Percentiles rank a stretch among this genome's conserved stretches.
phyloP scores from a whole-genome alignment of 2,113 vertebrate species.

The sheep (Ovis aries) region DNA sequence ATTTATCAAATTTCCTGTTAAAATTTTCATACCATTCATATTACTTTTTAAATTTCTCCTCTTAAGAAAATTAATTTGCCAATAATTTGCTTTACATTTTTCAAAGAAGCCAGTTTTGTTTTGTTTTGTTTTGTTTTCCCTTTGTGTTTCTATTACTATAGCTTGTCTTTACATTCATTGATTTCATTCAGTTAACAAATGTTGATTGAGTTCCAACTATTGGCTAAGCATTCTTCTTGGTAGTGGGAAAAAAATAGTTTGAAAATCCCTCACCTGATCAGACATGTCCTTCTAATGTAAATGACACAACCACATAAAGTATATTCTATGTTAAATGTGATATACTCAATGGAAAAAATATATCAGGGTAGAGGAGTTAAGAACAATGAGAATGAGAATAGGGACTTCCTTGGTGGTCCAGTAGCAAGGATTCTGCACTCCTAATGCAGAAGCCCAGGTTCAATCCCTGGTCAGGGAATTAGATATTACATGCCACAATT shows the following conservation, averaged over 20 bases:
- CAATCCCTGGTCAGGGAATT: background rate
- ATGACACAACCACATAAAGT: background rate
- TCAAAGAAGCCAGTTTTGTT: background rate
- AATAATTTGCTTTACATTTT: background rate
- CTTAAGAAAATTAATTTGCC: background rate
- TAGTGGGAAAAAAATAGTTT: background rate
- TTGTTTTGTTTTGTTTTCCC: background rate
- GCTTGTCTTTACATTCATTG: background rate
- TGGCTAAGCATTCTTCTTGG: background rate
- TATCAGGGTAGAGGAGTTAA: background rate
- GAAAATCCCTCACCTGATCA: background rate
- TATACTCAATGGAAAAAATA: background rate
- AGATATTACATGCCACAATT: background rate
- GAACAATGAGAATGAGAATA: background rate
- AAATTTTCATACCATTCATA: background rate
- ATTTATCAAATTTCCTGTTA: background rate
- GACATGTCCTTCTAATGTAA: background rate
- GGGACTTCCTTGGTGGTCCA: background rate
- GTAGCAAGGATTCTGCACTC: background rate
- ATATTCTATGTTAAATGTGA: background rate
- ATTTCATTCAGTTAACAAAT: background rate
- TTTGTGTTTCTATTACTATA: background rate
- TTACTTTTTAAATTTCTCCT: background rate
- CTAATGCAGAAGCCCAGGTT: background rate
- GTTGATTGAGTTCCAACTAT: background rate